phyloP scores from a whole-genome alignment of 2,113 vertebrate species.

The Lota lota region DNA sequence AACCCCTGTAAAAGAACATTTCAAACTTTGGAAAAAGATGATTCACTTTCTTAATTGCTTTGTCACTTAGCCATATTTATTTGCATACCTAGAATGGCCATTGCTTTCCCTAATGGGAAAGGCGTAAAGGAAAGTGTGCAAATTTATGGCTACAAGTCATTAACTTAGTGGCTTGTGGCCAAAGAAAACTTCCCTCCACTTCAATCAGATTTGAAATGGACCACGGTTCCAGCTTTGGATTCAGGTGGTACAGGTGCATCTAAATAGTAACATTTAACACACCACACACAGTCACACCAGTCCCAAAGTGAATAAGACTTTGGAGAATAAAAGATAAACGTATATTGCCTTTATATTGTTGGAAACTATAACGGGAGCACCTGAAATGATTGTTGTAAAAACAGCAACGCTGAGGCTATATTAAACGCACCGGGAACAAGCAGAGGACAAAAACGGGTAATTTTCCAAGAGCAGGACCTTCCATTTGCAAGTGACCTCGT shows the following conservation, averaged over 20 bases:
- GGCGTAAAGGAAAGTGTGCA: neutral
- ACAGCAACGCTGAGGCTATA: too few species aligned
- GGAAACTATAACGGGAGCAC: too few species aligned
- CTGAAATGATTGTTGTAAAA: too few species aligned
- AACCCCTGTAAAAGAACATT: slow-evolving; percentile 11
- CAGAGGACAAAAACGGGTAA: too few species aligned
- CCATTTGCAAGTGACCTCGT: too few species aligned
- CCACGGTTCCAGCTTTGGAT: neutral
- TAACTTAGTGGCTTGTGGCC: slow-evolving; percentile 15
- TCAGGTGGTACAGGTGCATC: neutral
- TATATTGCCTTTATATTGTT: too few species aligned
- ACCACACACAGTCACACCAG: neutral
- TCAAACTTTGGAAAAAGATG: neutral
- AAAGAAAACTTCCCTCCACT: slow-evolving; percentile 22
- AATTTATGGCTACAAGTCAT: slow-evolving; percentile 20
- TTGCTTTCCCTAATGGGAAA: slow-evolving; percentile 4
- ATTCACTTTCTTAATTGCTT: slow-evolving; percentile 27
- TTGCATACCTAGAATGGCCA: slow-evolving; percentile 39
- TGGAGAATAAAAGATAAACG: too few species aligned
- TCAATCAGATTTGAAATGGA: slow-evolving; percentile 5
- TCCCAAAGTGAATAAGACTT: too few species aligned
- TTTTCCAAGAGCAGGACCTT: too few species aligned
- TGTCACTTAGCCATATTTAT: slow-evolving; percentile 23
- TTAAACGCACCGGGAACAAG: too few species aligned
- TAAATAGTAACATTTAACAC: neutral